phyloP scores from a whole-genome alignment of 2,797 vertebrate species.

The Eulemur albifrons region DNA sequence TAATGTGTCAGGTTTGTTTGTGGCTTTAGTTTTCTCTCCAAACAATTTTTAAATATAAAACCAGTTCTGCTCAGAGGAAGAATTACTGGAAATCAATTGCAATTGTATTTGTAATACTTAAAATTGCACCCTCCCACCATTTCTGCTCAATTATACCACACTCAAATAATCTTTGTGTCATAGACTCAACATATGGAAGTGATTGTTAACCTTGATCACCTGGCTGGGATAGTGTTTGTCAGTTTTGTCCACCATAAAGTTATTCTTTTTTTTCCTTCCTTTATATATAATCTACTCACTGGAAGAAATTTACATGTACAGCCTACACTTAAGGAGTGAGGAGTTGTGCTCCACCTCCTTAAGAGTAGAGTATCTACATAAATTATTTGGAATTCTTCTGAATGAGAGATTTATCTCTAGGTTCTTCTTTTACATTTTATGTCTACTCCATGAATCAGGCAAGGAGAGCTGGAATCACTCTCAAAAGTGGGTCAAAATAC shows the following conservation, averaged over 20 bases:
- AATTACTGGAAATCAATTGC: constrained; percentile 47
- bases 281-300: not conserved
- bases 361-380: not conserved
- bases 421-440: not conserved
- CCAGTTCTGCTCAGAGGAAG: constrained; percentile 59
- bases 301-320: not conserved
- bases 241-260: not conserved
- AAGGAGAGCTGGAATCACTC: not conserved
- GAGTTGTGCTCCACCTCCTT: not conserved
- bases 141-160: constrained; percentile 27
- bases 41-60: constrained; percentile 75
- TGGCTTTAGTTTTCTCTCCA: constrained; percentile 67
- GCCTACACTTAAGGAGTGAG: not conserved
- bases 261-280: not conserved
- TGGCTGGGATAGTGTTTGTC: not conserved
- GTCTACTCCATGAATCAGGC: not conserved
- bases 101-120: constrained; percentile 40
- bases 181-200: not conserved
- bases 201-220: not conserved
- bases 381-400: not conserved
- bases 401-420: not conserved
- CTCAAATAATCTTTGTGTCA: constrained; percentile 9
- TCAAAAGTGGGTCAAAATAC: not conserved
- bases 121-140: not conserved
- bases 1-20: constrained; percentile 76